These are phyloP conservation scores for Salmo trutta DNA, from an alignment of 2,797 vertebrate genomes.

Conservation along the genomic window DNA sequence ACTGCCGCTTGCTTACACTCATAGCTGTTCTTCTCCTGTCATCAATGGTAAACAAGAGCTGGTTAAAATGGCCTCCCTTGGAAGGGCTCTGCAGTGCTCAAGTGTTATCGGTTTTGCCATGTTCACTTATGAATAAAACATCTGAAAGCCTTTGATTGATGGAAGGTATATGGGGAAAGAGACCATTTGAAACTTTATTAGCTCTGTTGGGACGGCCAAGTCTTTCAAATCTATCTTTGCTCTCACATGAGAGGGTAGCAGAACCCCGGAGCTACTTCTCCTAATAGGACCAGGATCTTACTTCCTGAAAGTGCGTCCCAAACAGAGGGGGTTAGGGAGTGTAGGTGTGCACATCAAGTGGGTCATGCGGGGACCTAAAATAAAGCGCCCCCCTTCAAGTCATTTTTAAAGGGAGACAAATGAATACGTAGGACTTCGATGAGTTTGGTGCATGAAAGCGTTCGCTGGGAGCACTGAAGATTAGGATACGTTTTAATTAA, in stretches of 20 bases:
- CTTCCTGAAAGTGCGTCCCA: neutral
- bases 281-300: neutral
- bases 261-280: neutral
- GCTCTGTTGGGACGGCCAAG: neutral
- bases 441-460: conserved; percentile 39
- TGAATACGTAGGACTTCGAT: conserved; percentile 44
- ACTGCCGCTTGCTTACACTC: neutral
- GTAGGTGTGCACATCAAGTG: conserved; percentile 20
- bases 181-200: conserved; percentile 5
- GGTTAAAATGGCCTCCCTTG: neutral
- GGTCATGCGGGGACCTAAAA: conserved; percentile 12
- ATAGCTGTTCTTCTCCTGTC: neutral
- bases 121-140: conserved; percentile 14
- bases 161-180: neutral
- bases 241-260: neutral
- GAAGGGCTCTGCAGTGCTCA: neutral
- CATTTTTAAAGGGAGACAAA: conserved; percentile 35
- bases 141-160: neutral
- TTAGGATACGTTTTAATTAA: conserved; percentile 58
- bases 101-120: neutral
- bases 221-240: neutral
- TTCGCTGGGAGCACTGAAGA: conserved; percentile 39
- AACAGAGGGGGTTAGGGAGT: neutral
- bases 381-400: conserved; percentile 18
- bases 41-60: neutral